Evolutionary conservation across 2,888 invertebrate genomes (phyloP).

Genomic region (Eupithecia tripunctaria): DNA sequence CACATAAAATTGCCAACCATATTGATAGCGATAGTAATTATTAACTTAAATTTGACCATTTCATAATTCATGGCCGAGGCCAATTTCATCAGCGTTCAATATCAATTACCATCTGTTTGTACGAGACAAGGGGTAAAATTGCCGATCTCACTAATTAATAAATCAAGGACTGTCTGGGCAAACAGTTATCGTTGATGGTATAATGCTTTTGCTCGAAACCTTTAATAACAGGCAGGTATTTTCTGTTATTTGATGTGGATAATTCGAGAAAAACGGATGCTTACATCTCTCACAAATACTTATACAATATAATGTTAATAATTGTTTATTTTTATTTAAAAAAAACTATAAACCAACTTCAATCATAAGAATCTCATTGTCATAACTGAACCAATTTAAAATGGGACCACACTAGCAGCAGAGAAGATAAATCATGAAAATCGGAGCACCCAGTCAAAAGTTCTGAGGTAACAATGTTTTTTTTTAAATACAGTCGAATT

Average conservation of each 20-base stretch:
- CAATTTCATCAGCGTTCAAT: conserved; percentile 27
- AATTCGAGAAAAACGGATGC: too few species aligned
- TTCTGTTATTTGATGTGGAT: not conserved
- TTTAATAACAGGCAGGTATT: not conserved
- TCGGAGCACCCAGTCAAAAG: too few species aligned
- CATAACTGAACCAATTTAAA: too few species aligned
- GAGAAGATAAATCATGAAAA: too few species aligned
- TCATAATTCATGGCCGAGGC: conserved; percentile 2
- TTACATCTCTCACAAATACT: not conserved
- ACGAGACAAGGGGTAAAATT: conserved; percentile 62
- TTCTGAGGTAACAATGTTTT: too few species aligned
- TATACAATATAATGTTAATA: too few species aligned
- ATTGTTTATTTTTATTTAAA: too few species aligned
- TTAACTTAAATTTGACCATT: conserved; percentile 12
- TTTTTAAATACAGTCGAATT: too few species aligned
- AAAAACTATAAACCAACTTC: too few species aligned
- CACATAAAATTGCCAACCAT: not conserved
- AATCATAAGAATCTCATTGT: too few species aligned
- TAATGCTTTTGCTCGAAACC: conserved; percentile 40
- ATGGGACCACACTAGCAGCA: too few species aligned
- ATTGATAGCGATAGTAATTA: not conserved
- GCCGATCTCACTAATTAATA: conserved; percentile 67
- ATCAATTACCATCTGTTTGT: conserved; percentile 47
- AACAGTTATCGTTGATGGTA: conserved; percentile 53
- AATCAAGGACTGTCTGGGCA: conserved; percentile 68